A percentile compares a stretch with the other conserved stretches of the same genome.
Evolutionary conservation across 2,888 invertebrate species (phyloP).

Genomic region (Lasioglossum marginatum): DNA sequence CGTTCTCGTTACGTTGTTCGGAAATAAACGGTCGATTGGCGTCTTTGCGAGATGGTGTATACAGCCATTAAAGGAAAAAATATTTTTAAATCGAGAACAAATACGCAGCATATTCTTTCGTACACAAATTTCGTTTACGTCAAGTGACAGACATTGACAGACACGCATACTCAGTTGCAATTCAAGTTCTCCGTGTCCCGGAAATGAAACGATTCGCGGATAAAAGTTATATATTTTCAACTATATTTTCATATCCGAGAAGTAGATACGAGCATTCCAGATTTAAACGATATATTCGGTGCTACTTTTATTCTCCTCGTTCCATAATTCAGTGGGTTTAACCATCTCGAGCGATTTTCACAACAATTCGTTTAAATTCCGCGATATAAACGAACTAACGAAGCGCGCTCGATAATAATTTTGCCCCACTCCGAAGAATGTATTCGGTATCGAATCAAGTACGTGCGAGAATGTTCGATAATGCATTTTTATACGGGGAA

Average conservation of each 20-base stretch:
- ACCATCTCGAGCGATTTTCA: not conserved
- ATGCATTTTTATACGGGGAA: conserved; percentile 19
- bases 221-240: not conserved
- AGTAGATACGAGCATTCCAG: not conserved
- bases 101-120: not conserved
- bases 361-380: not conserved
- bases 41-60: not conserved
- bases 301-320: not conserved
- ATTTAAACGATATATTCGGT: not conserved
- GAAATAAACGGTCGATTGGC: not conserved
- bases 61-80: not conserved
- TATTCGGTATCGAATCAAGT: not conserved
- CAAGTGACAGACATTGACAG: not conserved
- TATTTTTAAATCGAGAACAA: not conserved
- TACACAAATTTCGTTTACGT: not conserved
- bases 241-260: not conserved
- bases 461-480: not conserved
- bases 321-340: not conserved
- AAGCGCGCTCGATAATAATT: not conserved
- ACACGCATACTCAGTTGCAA: not conserved
- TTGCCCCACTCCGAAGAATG: not conserved
- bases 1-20: not conserved
- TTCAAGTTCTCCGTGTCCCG: not conserved
- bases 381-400: not conserved
- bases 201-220: not conserved